Evolutionary conservation across 2,113 vertebrate genomes (phyloP).

Genomic region (Perccottus glenii): DNA sequence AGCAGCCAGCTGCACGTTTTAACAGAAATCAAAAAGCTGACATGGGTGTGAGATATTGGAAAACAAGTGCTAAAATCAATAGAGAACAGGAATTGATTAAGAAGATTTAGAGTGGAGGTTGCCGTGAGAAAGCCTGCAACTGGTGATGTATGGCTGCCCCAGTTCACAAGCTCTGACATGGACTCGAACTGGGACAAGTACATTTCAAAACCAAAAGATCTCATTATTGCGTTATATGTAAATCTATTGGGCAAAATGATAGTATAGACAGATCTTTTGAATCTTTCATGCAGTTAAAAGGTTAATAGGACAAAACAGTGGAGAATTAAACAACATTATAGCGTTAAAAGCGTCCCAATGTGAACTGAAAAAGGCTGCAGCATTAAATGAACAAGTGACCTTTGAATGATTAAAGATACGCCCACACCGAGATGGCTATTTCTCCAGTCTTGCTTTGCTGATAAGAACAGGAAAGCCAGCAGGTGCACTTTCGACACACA

Average conservation of each 20-base stretch:
- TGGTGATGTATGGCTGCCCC: slow-evolving; percentile 12
- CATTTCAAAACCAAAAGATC: neutral
- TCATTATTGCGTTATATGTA: too few species aligned
- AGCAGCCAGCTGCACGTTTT: slow-evolving; percentile 54
- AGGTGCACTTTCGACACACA: slow-evolving; percentile 62
- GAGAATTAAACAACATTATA: neutral
- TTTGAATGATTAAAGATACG: slow-evolving; percentile 63
- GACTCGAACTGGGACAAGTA: slow-evolving; percentile 6
- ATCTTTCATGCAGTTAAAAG: neutral
- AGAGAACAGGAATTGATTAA: neutral
- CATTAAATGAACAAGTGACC: slow-evolving; percentile 38
- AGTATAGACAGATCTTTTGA: too few species aligned
- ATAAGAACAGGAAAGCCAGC: slow-evolving; percentile 60
- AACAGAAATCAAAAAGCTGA: slow-evolving; percentile 15
- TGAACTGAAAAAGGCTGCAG: slow-evolving; percentile 8
- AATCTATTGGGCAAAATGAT: too few species aligned
- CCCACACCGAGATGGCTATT: slow-evolving; percentile 36
- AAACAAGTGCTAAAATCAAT: neutral
- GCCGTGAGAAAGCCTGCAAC: neutral
- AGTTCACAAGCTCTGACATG: slow-evolving; percentile 10
- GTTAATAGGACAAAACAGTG: neutral
- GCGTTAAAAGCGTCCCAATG: slow-evolving; percentile 10
- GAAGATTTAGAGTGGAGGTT: neutral
- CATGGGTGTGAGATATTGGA: slow-evolving; percentile 4
- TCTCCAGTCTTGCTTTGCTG: slow-evolving; percentile 45